Base-by-base conservation (phyloP, 1,140 invertebrate genomes). In the Elysia chlorotica region DNA sequence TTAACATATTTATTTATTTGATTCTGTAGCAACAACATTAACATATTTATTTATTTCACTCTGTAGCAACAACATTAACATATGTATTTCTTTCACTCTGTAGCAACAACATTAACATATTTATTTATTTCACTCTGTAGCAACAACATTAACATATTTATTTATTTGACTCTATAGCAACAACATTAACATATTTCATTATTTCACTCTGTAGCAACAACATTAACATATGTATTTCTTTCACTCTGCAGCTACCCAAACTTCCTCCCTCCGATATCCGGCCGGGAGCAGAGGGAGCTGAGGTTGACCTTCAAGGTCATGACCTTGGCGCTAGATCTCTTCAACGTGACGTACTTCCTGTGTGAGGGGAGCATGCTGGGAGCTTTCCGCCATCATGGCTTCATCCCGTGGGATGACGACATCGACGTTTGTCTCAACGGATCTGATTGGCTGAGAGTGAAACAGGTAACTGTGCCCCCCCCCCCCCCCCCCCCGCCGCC, bases 351-450 rank as follows among this genome's bases (percentile, higher is more conserved):
- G 17, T 81, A 74, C 56, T 72, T 81, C 36, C 53, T 79, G 54
- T 68, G 53, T 25, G 67, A 61, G 3, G 79, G 79, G 0, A 76
- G 67, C 36, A 65, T 81, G 38, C 41, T 81, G 3, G 79, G 79
- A 1, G 66, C 74, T 23, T 78, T 76, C 36, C 71, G 79, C 5
- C 79, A 81, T 35, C 79, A 81, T 63, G 78, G 78, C 17, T 65
- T 65, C 28, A 77, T 81, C 17, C 79, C 79, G 4, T 81, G 79
- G 79, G 79, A 81, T 54, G 79, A 81, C 54, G 79, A 81, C 61
- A 65, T 81, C 28, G 79, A 81, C 36, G 28, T 81, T 0, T 56
- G 67, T 28, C 65, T 79, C 36, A 73, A 79, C 59, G 71, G 61
- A n/a, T 57, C 74, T 23, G 68, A 81, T 57, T 71, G 71, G 48